Percentiles rank a stretch among this genome's conserved stretches.
Evolutionary conservation across 2,888 invertebrate genomes (phyloP).

Genomic region (Apamea epomidion): DNA sequence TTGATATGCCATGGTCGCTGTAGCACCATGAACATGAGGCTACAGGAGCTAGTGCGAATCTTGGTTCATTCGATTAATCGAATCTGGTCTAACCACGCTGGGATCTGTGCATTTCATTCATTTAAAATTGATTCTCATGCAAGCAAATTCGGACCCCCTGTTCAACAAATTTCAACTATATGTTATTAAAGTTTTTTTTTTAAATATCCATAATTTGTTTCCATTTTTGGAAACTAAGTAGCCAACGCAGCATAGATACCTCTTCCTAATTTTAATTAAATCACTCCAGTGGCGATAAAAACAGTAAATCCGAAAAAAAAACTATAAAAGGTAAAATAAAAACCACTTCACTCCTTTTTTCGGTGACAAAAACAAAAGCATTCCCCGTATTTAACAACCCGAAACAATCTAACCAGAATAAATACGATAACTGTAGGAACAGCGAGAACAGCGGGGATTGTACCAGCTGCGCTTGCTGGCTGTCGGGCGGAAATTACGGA

Average conservation of each 20-base stretch:
- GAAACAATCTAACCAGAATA: conserved; percentile 55
- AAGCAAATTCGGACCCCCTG: too few relatives aligned
- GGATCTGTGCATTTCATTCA: too few relatives aligned
- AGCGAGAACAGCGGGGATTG: conserved; percentile 24
- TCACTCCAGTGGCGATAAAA: background rate
- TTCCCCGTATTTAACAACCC: conserved; percentile 19
- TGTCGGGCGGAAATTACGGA: conserved; percentile 68
- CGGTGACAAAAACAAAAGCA: conserved; percentile 25
- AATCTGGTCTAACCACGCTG: too few relatives aligned
- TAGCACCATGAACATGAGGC: too few relatives aligned
- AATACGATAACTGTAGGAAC: conserved; percentile 51
- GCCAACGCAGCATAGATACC: background rate
- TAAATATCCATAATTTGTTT: background rate
- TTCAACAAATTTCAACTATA: too few relatives aligned
- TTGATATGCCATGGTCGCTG: too few relatives aligned
- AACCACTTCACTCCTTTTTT: background rate
- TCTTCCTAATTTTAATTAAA: background rate
- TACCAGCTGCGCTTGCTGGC: conserved; percentile 63
- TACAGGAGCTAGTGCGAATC: too few relatives aligned
- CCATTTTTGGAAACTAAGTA: background rate
- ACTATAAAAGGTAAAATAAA: background rate
- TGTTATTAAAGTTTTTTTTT: background rate
- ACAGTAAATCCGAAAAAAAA: background rate
- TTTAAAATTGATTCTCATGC: too few relatives aligned
- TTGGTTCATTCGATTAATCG: too few relatives aligned